A percentile compares a stretch with the other conserved stretches of the same genome.
These are phyloP conservation scores for rat (Rattus norvegicus) DNA, from an alignment of 2,113 vertebrate species.

Conservation along the genomic window GRCr8 NC_086039.1:62633001-62633500, in stretches of 20 bases:
- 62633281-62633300: not conserved
- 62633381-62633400: constrained; percentile 47
- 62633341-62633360: not conserved
- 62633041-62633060: not conserved
- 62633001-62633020: not conserved
- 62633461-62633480: not conserved
- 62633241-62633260: not conserved
- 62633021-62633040: constrained; percentile 19
- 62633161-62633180: not conserved
- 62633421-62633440: constrained; percentile 33
- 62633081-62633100: not conserved
- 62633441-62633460: constrained; percentile 44
- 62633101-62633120: constrained; percentile 22
- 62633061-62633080: not conserved
- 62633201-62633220: not conserved
- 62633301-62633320: not conserved
- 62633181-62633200: not conserved
- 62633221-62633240: not conserved
- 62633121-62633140: not conserved
- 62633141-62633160: not conserved
- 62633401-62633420: constrained; percentile 38
- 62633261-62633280: not conserved
- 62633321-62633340: constrained; percentile 32
- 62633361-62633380: not conserved
- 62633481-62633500: constrained; percentile 21